Evolutionary conservation across 2,797 vertebrate genomes (phyloP), one percentile per base, ranked within the genome.

Genomic region (Arctocebus calabarensis): DNA sequence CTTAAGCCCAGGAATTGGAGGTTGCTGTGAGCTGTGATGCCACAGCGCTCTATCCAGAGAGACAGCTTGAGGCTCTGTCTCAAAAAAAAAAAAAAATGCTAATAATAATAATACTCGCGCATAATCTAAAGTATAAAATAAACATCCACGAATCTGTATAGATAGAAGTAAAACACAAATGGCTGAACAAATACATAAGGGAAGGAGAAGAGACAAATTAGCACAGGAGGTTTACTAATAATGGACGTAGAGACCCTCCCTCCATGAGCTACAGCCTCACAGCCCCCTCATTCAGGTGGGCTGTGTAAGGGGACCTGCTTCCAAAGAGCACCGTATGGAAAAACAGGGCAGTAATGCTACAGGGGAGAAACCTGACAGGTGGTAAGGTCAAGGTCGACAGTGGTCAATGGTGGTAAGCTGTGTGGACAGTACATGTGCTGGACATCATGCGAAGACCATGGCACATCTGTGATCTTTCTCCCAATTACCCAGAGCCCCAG

Each of bases 91-190:
- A 45, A 45, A 88, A 91, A 40, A 40, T 40, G 5, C 40, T 59
- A 70, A 40, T 48, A 48, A 57, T n/a, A 66, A 66, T 17, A 34
- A 81, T 43, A n/a, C 0, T 61, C 66, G 48, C 61, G 9, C 64
- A 64, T 43, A 90, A 75, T 11, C 77, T 66, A n/a, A 95, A 88
- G 84, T 79, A 52, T 37, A 77, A 94, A 89, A 83, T 55, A 91
- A 62, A 22, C 6, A 68, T 4, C 91, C 45, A 19, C 0, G 16
- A 57, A 23, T 66, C 77, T 57, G 79, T 5, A 61, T 0, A 86
- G 74, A 79, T 25, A 34, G 14, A 64, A 74, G 23, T 22, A n/a
- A 75, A 62, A 29, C 48, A 52, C 48, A 61, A 27, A 7, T 82
- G n/a, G 61, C 0, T 91, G 48, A 92, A 68, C n/a, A 57, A 78